These are phyloP conservation scores for Passer domesticus DNA, from an alignment of 2,113 vertebrate genomes.

Conservation along the genomic window DNA sequence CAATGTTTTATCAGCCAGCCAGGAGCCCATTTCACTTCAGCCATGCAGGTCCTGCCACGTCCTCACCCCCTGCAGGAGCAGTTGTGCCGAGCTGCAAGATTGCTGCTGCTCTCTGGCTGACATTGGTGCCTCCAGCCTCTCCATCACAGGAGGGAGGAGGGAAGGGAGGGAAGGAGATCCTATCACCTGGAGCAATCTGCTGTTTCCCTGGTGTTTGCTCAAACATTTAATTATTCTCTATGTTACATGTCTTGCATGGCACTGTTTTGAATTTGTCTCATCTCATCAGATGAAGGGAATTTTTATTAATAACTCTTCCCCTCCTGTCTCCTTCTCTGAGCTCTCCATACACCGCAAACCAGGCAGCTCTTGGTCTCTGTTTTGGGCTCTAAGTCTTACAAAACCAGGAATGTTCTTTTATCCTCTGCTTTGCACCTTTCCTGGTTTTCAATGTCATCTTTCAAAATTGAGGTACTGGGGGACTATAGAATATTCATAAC, in stretches of 20 bases:
- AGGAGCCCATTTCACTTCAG: not conserved
- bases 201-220: not conserved
- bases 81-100: not conserved
- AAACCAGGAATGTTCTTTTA: not conserved
- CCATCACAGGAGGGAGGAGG: not conserved
- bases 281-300: not conserved
- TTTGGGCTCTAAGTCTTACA: not conserved
- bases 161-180: not conserved
- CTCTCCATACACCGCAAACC: not conserved
- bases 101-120: not conserved
- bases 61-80: rapidly evolving
- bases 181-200: not conserved
- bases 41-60: not conserved
- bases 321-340: not conserved
- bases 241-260: not conserved
- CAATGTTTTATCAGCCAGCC: not conserved
- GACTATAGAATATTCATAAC: not conserved
- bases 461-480: not conserved
- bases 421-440: not conserved
- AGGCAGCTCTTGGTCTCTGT: not conserved
- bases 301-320: not conserved
- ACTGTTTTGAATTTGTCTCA: not conserved
- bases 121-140: not conserved
- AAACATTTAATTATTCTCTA: not conserved
- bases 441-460: not conserved